Conservation (phyloP, 2,113 vertebrate species). For the Okapia johnstoni region DNA sequence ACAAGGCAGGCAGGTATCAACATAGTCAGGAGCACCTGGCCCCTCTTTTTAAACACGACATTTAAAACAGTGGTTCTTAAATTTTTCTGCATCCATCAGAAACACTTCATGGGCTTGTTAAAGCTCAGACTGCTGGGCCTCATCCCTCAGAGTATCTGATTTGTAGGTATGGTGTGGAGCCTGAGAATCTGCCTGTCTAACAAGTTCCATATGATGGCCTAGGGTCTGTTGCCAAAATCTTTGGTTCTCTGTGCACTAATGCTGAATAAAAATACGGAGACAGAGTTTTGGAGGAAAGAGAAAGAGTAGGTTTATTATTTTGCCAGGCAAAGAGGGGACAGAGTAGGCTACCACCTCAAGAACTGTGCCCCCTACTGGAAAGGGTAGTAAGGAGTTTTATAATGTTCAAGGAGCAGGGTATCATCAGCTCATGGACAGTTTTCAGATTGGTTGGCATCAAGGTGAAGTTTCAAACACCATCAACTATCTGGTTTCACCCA, state of each 20-base stretch:
- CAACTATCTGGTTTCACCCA: neutral
- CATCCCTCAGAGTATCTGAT: neutral
- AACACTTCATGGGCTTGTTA: neutral
- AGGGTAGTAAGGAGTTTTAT: neutral
- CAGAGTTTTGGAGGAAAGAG: neutral
- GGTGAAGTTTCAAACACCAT: neutral
- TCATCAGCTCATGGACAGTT: neutral
- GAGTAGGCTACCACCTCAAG: neutral
- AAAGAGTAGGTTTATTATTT: neutral
- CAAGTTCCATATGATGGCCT: neutral
- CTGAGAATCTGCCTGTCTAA: neutral
- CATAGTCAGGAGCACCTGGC: neutral
- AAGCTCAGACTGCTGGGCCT: neutral
- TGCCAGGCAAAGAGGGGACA: neutral
- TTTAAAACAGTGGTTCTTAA: neutral
- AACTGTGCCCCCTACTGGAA: neutral
- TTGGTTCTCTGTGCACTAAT: neutral
- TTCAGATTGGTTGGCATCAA: neutral
- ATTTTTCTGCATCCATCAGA: neutral
- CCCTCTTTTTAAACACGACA: neutral
- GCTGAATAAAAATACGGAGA: neutral
- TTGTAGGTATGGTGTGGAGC: neutral
- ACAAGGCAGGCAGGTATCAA: neutral
- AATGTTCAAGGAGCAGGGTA: neutral
- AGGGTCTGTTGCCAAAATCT: neutral